phyloP scores from a whole-genome alignment of 2,888 invertebrate species.

The Pollenia angustigena region DNA sequence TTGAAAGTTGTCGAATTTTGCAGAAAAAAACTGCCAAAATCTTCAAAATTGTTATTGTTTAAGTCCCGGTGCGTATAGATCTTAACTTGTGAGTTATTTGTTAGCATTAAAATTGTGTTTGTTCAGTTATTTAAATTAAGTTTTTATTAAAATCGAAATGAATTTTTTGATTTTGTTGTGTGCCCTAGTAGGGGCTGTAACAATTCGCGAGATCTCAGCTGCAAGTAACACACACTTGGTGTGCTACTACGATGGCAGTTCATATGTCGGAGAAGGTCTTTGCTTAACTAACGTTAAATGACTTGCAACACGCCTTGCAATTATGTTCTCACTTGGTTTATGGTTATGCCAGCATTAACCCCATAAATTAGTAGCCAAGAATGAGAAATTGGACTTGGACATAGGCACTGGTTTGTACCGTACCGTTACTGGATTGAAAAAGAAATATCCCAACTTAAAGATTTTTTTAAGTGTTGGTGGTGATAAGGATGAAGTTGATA shows the following conservation, averaged over 20 bases:
- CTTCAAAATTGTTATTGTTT: slow-evolving; percentile 54
- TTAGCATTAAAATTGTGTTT: slow-evolving; percentile 8
- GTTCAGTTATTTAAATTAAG: not conserved
- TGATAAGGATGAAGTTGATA: slow-evolving; percentile 88
- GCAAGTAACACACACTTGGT: slow-evolving; percentile 77
- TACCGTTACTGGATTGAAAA: slow-evolving; percentile 88
- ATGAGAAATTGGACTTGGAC: slow-evolving; percentile 90
- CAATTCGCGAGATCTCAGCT: slow-evolving; percentile 76
- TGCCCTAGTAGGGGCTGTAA: slow-evolving; percentile 77
- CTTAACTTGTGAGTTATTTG: slow-evolving; percentile 8
- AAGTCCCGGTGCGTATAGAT: slow-evolving; percentile 63
- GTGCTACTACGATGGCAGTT: slow-evolving; percentile 82
- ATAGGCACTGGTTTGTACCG: slow-evolving; percentile 89
- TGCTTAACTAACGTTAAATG: slow-evolving; percentile 90
- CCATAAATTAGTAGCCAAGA: slow-evolving; percentile 88
- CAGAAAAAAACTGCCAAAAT: no score
- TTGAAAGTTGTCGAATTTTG: no score
- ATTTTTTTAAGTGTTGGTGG: slow-evolving; percentile 91
- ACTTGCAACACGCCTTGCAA: slow-evolving; percentile 89
- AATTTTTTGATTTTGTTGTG: slow-evolving; percentile 78
- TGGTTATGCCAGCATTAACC: slow-evolving; percentile 90
- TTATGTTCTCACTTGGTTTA: slow-evolving; percentile 92
- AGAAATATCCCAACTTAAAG: slow-evolving; percentile 89
- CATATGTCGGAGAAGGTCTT: slow-evolving; percentile 86
- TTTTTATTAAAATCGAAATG: slow-evolving; percentile 75